phyloP scores from a whole-genome alignment of 2,113 vertebrate genomes.

The Pteropus alecto region DNA sequence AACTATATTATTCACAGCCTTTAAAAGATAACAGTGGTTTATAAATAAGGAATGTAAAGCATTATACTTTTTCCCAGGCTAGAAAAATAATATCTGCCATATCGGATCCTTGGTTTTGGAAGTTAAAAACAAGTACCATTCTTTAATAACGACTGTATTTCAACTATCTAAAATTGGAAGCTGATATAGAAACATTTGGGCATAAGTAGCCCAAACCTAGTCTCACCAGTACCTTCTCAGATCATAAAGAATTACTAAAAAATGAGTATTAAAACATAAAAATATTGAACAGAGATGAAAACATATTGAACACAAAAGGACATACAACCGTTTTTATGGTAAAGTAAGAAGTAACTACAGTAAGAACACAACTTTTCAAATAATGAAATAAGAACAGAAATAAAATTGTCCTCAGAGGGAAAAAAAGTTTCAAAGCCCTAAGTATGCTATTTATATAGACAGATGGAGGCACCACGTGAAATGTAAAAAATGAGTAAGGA shows the following conservation, averaged over 20 bases:
- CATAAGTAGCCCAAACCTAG: background rate
- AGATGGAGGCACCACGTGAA: accelerated
- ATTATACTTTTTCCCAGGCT: background rate
- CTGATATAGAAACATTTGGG: background rate
- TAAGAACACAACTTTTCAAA: background rate
- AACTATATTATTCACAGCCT: background rate
- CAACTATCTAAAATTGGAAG: background rate
- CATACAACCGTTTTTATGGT: background rate
- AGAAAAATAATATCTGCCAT: background rate
- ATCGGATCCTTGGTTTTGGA: background rate
- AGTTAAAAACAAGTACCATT: background rate
- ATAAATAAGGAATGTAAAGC: background rate
- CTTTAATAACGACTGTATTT: background rate
- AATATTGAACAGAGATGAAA: background rate
- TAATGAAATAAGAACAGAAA: background rate
- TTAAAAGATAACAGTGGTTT: background rate
- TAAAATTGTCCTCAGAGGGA: background rate
- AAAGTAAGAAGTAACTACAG: background rate
- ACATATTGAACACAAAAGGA: background rate
- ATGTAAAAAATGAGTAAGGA: background rate
- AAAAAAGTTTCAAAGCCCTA: background rate
- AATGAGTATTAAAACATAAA: background rate
- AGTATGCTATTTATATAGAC: background rate
- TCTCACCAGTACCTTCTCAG: background rate
- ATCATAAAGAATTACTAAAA: background rate